phyloP scores from a whole-genome alignment of 2,797 vertebrate species.

The Onychomys torridus region DNA sequence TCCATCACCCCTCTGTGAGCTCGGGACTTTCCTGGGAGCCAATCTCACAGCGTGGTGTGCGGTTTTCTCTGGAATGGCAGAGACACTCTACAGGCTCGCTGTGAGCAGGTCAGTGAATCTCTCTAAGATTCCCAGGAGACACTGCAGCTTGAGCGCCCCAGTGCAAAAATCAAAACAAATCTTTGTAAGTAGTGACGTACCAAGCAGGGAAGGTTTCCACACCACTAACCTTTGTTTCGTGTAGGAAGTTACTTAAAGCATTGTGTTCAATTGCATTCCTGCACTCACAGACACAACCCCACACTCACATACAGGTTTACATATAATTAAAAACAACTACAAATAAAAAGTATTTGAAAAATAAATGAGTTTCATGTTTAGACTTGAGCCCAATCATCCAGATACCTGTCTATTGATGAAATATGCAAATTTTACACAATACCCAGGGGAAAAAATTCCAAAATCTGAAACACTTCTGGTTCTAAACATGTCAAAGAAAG shows the following conservation, averaged over 20 bases:
- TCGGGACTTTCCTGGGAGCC: neutral
- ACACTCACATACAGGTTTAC: neutral
- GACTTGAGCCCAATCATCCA: neutral
- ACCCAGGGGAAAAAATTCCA: neutral
- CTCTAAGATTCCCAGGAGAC: neutral
- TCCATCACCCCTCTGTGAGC: neutral
- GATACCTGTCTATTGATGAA: neutral
- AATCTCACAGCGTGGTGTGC: accelerated
- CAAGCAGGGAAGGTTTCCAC: neutral
- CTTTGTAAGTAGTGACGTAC: neutral
- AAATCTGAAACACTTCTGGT: neutral
- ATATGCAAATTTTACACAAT: neutral
- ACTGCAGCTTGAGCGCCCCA: neutral
- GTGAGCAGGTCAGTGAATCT: neutral
- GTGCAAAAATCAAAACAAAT: neutral
- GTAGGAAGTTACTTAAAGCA: neutral
- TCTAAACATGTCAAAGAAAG: neutral
- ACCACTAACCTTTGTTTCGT: neutral
- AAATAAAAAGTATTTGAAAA: neutral
- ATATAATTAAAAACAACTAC: neutral
- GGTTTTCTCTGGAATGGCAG: neutral
- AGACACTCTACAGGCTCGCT: neutral
- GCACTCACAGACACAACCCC: neutral
- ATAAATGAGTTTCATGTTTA: neutral
- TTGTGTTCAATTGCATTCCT: neutral